These are phyloP conservation scores for Noctua pronuba DNA, from an alignment of 2,888 invertebrate species.

Conservation along the genomic window DNA sequence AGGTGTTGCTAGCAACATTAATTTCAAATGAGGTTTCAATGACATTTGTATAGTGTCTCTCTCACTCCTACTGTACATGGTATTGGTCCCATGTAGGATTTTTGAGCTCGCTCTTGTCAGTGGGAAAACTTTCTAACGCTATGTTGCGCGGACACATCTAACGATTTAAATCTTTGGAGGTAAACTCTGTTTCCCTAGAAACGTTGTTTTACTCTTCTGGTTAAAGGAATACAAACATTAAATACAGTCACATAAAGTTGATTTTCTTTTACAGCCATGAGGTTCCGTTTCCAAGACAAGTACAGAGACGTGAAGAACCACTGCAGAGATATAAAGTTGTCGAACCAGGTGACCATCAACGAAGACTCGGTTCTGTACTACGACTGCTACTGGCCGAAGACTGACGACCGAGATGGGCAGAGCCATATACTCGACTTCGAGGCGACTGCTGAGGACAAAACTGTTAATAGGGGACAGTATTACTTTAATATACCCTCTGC, in stretches of 20 bases:
- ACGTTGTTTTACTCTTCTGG: background rate
- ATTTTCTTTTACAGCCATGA: conserved; percentile 81
- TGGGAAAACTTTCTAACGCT: background rate
- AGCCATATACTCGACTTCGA: conserved; percentile 86
- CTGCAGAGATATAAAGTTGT: conserved; percentile 84
- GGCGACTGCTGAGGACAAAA: conserved; percentile 79
- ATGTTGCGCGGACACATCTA: background rate
- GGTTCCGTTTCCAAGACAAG: conserved; percentile 84
- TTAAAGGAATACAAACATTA: background rate
- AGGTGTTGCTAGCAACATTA: too few relatives aligned
- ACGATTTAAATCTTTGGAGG: background rate
- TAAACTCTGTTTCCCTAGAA: background rate
- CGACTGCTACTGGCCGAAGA: conserved; percentile 85
- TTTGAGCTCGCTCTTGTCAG: background rate
- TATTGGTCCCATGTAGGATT: background rate
- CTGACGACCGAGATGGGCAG: conserved; percentile 78
- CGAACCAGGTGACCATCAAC: conserved; percentile 81
- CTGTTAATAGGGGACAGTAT: conserved; percentile 83
- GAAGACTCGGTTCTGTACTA: conserved; percentile 86
- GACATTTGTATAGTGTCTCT: too few relatives aligned
- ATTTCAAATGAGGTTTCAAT: too few relatives aligned
- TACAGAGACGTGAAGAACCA: conserved; percentile 76
- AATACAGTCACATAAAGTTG: background rate
- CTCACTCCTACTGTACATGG: too few relatives aligned
- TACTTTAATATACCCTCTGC: conserved; percentile 86